Conservation (phyloP, 2,888 invertebrate species). For the Papilio elwesi region DNA sequence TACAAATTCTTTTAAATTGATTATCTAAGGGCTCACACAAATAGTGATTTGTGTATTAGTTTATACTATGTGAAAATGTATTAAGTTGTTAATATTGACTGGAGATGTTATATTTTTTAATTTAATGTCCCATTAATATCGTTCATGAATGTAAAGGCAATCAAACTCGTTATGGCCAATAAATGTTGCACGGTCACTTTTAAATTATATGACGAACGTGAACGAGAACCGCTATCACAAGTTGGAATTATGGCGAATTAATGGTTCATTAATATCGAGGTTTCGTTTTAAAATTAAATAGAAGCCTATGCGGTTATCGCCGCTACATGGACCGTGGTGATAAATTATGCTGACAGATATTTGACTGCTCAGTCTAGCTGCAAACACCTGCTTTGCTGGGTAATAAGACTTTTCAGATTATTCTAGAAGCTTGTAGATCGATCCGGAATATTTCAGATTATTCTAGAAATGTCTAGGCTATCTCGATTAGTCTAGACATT, state of each 20-base stretch:
- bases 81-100: conserved; percentile 1
- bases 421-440: too few species aligned
- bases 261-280: conserved; percentile 31
- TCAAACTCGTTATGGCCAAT: conserved; percentile 36
- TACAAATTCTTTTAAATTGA: background rate
- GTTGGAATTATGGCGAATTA: conserved; percentile 33
- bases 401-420: too few species aligned
- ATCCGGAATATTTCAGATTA: too few species aligned
- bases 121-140: conserved; percentile 17
- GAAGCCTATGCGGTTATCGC: conserved; percentile 19
- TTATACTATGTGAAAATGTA: conserved; percentile 5
- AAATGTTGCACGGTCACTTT: conserved; percentile 37
- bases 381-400: too few species aligned
- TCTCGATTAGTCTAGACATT: too few species aligned
- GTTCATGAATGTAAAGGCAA: conserved; percentile 36
- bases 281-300: conserved; percentile 34
- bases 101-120: conserved; percentile 12
- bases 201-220: conserved; percentile 23
- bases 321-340: conserved; percentile 14
- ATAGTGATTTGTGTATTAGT: conserved; percentile 4
- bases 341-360: conserved; percentile 30
- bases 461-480: too few species aligned
- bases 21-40: background rate
- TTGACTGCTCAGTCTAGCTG: conserved; percentile 6
- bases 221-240: conserved; percentile 17